phyloP scores from a whole-genome alignment of 1,140 invertebrate genomes.

The Andricus grossulariae region DNA sequence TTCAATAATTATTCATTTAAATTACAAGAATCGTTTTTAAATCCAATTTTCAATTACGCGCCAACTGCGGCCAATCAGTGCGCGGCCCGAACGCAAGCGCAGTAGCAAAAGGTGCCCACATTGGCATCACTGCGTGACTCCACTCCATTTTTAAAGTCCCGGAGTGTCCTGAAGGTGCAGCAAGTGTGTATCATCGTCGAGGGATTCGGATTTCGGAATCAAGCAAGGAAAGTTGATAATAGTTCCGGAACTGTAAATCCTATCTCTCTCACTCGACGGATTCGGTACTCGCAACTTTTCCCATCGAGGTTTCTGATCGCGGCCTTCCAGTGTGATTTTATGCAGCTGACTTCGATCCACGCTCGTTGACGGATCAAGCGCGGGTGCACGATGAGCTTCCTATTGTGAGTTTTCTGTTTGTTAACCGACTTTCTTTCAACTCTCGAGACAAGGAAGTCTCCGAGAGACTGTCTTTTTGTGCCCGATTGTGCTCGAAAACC shows the following conservation, averaged over 20 bases:
- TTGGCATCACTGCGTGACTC: too few relatives aligned
- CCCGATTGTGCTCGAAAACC: too few relatives aligned
- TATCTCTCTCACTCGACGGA: background rate
- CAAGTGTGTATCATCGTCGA: too few relatives aligned
- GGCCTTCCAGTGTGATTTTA: constrained; percentile 21
- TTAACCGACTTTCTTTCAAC: constrained; percentile 18
- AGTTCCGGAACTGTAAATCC: constrained; percentile 38
- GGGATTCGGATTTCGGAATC: constrained; percentile 27
- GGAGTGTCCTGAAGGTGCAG: background rate
- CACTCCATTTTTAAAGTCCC: too few relatives aligned
- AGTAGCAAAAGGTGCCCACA: too few relatives aligned
- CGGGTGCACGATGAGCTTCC: constrained; percentile 62
- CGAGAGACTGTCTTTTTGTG: background rate
- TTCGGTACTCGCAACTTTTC: too few relatives aligned
- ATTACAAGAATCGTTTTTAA: too few relatives aligned
- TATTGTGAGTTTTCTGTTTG: constrained; percentile 59
- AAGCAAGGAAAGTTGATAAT: constrained; percentile 52
- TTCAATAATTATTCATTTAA: too few relatives aligned
- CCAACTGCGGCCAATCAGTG: too few relatives aligned
- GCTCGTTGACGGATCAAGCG: constrained; percentile 46
- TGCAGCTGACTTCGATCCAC: constrained; percentile 27
- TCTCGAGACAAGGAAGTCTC: constrained; percentile 4
- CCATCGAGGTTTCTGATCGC: too few relatives aligned
- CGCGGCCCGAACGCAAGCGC: too few relatives aligned
- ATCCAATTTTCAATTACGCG: too few relatives aligned